Evolutionary conservation across 2,113 vertebrate genomes (phyloP), one percentile per base, ranked within the genome.

Genomic region (Eublepharis macularius): DNA sequence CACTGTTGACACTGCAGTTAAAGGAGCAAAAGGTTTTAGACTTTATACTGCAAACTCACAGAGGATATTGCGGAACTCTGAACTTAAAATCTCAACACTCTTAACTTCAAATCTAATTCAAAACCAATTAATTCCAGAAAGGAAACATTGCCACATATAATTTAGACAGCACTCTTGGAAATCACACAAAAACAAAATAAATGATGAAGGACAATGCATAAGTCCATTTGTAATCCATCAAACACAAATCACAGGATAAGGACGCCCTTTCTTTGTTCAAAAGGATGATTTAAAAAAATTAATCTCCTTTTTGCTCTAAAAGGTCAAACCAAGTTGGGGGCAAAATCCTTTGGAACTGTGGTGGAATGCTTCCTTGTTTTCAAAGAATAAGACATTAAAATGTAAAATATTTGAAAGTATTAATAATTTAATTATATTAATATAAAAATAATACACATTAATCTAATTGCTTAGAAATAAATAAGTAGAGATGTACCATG

Each of bases 81-180:
- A 63, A 29, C 26, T 63, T 63, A 63, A 63, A 63, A 63, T 63
- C 7, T 63, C 60, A 63, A 10, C 9, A 2, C 60, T 63, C 26
- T 63, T 63, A 29, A 63, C 24, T 39, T 70, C 54, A 49, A 74
- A 79, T 5, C 2, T 47, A n/a, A n/a, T 75, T 47, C 51, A 93
- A 91, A 92, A 86, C 86, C 73, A 92, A 90, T 92, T 80, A 90
- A 41, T 51, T 92, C 29, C 88, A 87, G 66, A 92, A 91, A 86
- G 86, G 92, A 92, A 90, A 93, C 87, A 51, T 39, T 86, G n/a
- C 51, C 34, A 84, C 84, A 29, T 78, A 7, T 36, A 57, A 89
- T 43, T 63, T 86, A 77, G 87, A 90, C 86, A 87, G 1, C 43
- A 12, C n/a, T 78, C 83, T 0, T 88, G 72, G 6, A 65, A 74